phyloP scores from a whole-genome alignment of 2,888 invertebrate species.

The Ypsolopha sequella region DNA sequence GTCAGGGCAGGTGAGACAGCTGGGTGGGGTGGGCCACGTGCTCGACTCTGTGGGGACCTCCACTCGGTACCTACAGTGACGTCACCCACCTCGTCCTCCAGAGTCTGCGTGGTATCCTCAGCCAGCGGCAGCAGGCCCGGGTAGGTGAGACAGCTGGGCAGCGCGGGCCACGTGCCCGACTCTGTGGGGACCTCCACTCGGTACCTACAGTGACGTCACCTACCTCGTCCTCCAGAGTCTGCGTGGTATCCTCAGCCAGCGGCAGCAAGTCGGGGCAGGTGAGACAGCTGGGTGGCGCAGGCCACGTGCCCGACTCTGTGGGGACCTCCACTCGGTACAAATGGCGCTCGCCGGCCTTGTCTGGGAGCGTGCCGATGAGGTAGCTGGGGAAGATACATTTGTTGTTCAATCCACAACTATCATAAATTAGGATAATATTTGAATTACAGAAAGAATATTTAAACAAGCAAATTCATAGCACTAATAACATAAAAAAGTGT shows the following conservation, averaged over 20 bases:
- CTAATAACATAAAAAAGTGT: not conserved
- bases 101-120: constrained; percentile 19
- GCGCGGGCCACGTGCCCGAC: constrained; percentile 34
- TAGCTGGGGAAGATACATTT: constrained; percentile 66
- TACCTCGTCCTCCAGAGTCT: too few species aligned
- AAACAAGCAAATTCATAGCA: too few species aligned
- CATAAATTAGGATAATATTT: too few species aligned
- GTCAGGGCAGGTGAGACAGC: constrained; percentile 71
- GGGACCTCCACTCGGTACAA: constrained; percentile 76
- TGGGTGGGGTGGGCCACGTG: constrained; percentile 50
- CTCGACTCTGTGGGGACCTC: constrained; percentile 34
- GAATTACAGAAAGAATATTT: too few species aligned
- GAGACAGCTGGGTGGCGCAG: constrained; percentile 66
- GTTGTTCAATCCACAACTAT: not conserved
- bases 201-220: constrained; percentile 90
- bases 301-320: constrained; percentile 36
- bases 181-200: constrained; percentile 65
- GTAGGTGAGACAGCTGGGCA: constrained; percentile 74
- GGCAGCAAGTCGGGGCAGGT: constrained; percentile 56
- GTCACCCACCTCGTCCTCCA: constrained; percentile 1
- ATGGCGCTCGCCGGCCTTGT: constrained; percentile 84
- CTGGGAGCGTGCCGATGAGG: constrained; percentile 83
- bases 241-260: constrained; percentile 15
- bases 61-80: not conserved
- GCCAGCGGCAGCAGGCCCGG: constrained; percentile 22